Conservation (phyloP, 2,797 vertebrate genomes). For the Gobio occitaniae region DNA sequence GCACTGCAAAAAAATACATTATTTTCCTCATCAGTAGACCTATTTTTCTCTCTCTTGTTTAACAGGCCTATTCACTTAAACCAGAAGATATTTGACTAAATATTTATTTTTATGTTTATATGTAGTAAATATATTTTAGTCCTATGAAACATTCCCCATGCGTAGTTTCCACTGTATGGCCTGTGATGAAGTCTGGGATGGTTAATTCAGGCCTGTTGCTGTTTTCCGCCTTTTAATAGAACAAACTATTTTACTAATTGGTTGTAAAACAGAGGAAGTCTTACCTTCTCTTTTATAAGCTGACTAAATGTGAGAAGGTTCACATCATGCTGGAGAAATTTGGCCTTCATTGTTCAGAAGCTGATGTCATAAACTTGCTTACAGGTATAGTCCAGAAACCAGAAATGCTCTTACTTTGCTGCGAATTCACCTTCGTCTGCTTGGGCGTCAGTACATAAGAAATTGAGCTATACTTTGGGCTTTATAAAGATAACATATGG, state of each 20-base stretch:
- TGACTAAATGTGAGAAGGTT: conserved; percentile 40
- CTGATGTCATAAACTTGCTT: conserved; percentile 34
- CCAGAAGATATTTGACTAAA: neutral
- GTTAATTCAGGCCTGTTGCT: conserved; percentile 36
- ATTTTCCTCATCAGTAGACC: neutral
- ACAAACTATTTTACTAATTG: conserved; percentile 56
- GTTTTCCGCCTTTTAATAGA: conserved; percentile 47
- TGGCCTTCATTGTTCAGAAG: conserved; percentile 48
- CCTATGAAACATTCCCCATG: neutral
- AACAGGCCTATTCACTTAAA: neutral
- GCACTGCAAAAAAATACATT: neutral
- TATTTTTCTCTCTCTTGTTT: neutral
- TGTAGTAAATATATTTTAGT: neutral
- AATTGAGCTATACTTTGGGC: neutral
- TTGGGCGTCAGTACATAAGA: neutral
- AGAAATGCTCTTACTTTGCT: conserved; percentile 20
- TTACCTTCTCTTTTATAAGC: conserved; percentile 50
- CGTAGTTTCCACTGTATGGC: neutral
- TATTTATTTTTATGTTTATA: neutral
- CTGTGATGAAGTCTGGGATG: neutral
- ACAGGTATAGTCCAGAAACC: conserved; percentile 18
- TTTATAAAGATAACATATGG: conserved; percentile 15
- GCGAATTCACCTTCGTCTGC: conserved; percentile 44
- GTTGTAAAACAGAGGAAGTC: conserved; percentile 61
- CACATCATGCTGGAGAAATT: conserved; percentile 45